These are phyloP conservation scores for Gymnothorax javanicus DNA, from an alignment of 2,797 vertebrate species.

Conservation along the genomic window DNA sequence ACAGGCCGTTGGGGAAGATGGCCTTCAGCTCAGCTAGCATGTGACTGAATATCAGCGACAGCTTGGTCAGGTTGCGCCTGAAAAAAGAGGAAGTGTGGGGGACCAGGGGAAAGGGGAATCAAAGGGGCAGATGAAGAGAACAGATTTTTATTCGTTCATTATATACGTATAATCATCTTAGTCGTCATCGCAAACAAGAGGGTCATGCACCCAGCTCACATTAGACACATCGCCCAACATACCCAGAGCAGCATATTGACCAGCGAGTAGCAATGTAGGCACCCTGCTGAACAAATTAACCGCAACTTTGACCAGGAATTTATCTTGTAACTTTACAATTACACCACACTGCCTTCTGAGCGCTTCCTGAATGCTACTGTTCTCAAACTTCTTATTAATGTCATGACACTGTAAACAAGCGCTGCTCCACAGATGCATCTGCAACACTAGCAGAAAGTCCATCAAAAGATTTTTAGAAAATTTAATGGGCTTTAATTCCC, in stretches of 20 bases:
- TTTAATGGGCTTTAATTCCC: not conserved
- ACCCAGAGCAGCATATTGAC: not conserved
- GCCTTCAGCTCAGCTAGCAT: conserved; percentile 98
- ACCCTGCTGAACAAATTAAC: not conserved
- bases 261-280: not conserved
- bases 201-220: not conserved
- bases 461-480: too few species aligned
- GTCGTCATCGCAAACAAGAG: not conserved
- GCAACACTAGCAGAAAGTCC: not conserved
- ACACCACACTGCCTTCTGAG: not conserved
- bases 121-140: conserved; percentile 36
- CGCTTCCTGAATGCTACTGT: not conserved
- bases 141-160: conserved; percentile 33
- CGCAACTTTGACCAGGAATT: not conserved
- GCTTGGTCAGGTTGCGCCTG: conserved; percentile 93
- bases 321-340: not conserved
- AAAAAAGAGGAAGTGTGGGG: not conserved
- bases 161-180: not conserved
- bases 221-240: not conserved
- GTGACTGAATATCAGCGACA: conserved; percentile 98
- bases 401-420: not conserved
- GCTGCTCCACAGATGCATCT: not conserved
- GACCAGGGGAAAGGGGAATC: not conserved
- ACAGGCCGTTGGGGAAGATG: conserved; percentile 92
- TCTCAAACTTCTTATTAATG: not conserved